Conservation (phyloP, 2,113 vertebrate species). For the Tringa solitaria region DNA sequence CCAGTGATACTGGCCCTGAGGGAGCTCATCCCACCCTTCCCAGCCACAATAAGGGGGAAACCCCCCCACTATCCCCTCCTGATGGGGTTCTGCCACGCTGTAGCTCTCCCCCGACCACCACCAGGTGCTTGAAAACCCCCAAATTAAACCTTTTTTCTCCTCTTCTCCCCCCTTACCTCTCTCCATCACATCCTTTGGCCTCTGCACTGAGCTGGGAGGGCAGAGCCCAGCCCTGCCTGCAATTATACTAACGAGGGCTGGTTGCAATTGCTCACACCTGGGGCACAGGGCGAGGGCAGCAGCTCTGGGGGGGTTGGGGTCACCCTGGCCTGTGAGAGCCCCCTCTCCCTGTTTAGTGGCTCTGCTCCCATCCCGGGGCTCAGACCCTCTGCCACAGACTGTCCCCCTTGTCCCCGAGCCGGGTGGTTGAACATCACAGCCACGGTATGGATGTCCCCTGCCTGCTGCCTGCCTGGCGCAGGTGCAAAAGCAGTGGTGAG, state of each 20-base stretch:
- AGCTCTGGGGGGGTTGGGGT: fast-evolving
- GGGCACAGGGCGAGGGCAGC: not conserved
- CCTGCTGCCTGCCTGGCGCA: not conserved
- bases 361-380: not conserved
- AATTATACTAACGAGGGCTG: not conserved
- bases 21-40: not conserved
- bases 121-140: fast-evolving
- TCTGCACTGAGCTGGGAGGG: fast-evolving
- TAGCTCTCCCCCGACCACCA: not conserved
- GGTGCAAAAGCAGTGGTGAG: not conserved
- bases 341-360: not conserved
- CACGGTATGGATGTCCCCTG: fast-evolving
- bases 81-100: fast-evolving
- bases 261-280: not conserved
- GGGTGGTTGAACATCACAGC: fast-evolving
- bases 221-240: not conserved
- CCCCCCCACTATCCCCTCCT: not conserved
- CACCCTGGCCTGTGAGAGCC: not conserved
- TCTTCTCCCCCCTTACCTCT: not conserved
- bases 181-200: fast-evolving
- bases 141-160: not conserved
- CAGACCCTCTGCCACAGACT: not conserved
- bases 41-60: fast-evolving
- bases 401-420: fast-evolving
- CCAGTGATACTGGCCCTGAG: fast-evolving